phyloP scores from a whole-genome alignment of 1,140 invertebrate species.

The Drosophila pachea region DNA sequence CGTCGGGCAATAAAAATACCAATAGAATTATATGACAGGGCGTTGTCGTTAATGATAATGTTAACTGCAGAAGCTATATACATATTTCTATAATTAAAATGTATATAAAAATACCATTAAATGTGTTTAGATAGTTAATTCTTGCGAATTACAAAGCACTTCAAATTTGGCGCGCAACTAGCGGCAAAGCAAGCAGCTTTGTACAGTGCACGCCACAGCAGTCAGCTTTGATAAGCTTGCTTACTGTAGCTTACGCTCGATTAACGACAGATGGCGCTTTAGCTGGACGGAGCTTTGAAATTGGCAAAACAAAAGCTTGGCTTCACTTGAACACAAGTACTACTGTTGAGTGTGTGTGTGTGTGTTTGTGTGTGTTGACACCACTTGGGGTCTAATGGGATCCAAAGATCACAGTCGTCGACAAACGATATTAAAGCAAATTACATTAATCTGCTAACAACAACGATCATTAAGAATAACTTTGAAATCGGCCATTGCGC shows the following conservation, averaged over 20 bases:
- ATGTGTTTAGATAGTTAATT: background rate
- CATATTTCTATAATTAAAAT: background rate
- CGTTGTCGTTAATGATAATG: conserved; percentile 11
- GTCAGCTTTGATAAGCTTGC: background rate
- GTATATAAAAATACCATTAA: background rate
- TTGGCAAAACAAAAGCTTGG: conserved; percentile 13
- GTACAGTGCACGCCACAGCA: background rate
- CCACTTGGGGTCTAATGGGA: conserved; percentile 43
- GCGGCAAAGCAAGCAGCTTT: conserved; percentile 2
- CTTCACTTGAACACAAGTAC: conserved; percentile 4
- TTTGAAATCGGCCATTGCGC: conserved; percentile 39
- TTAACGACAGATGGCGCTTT: conserved; percentile 18
- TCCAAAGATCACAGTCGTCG: conserved; percentile 58
- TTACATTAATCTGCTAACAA: conserved; percentile 34
- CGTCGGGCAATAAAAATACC: conserved; percentile 31
- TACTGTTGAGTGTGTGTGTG: background rate
- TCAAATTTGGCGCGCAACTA: background rate
- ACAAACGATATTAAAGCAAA: conserved; percentile 49
- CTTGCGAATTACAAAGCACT: background rate
- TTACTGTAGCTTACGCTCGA: background rate
- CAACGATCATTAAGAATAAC: conserved; percentile 24
- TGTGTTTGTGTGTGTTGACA: background rate
- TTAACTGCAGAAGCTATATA: background rate
- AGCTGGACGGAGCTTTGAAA: conserved; percentile 18
- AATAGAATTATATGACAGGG: conserved; percentile 9